Evolutionary conservation across 2,888 invertebrate species (phyloP), one percentile per base, ranked within the genome.

Genomic region (Neoaliturus tenellus): DNA sequence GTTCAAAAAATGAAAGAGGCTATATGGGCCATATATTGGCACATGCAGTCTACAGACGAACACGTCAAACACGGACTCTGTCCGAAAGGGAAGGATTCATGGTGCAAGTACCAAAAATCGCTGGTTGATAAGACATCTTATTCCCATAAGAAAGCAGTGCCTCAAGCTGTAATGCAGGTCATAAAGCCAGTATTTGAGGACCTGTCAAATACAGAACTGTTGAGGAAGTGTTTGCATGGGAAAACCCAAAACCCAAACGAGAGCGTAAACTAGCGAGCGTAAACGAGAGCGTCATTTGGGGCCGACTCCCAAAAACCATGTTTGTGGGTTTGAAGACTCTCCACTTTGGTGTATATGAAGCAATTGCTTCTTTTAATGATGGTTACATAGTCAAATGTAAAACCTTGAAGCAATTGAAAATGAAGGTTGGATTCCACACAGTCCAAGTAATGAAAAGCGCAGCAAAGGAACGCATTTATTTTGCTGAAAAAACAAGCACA

Each of bases 11-110:
- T 88, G 87, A 87, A 87, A 73, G 85, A 85, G 78, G 88, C 84
- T 6, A 83, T 89, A 55, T 88, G 88, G 88, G 88, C 88, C 5
- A 85, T 85, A 10, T 88, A 85, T 80, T 86, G 83, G 31, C 88
- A 88, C 75, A 86, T 85, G 73, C 58, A 44, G 69, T 88, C 87
- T 10, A 85, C 88, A 0, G 86, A 88, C 51, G 86, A 86, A 73
- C 82, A 87, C 12, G 87, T 87, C 20, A 83, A 85, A 25, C 87
- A 88, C 75, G 75, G 85, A 4, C 41, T 85, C 28, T 88, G 88
- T 85, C 88, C 88, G 25, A 80, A 58, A 80, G 80, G 80, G 25
- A 14, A 17, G 17, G 58, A 48, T 39, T 87, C 86, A 69, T 87
- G 88, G 88, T 88, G 88, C 55, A 87, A 86, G 31, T 88, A 85